Conservation (phyloP, 37 sponge, comb jelly and placozoan genomes). For the Halichondria panicea region DNA sequence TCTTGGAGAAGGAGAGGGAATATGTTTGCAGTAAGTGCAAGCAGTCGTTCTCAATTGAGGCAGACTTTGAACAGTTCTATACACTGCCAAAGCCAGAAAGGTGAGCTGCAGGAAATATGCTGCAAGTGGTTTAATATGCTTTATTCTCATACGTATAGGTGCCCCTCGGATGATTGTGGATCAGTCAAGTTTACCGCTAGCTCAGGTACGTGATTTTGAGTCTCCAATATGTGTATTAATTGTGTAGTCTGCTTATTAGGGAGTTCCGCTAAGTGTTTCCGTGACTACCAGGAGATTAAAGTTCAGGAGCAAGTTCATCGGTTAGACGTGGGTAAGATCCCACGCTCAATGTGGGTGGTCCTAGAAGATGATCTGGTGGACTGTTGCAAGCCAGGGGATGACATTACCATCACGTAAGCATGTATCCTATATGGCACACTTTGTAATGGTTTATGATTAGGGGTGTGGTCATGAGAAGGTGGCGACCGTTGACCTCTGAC, state of each 20-base stretch:
- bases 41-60: conserved; percentile 47
- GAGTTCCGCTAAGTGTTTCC: conserved; percentile 4
- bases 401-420: conserved; percentile 68
- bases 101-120: conserved; percentile 9
- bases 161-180: conserved; percentile 32
- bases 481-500: conserved; percentile 47
- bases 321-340: conserved; percentile 72
- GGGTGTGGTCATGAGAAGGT: conserved; percentile 60
- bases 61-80: conserved; percentile 70
- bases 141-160: background rate
- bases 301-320: conserved; percentile 91
- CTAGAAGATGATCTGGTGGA: conserved; percentile 94
- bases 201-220: background rate
- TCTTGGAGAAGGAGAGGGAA: conserved; percentile 57
- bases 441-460: too few species aligned
- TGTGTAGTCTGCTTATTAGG: background rate
- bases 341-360: conserved; percentile 91
- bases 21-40: conserved; percentile 61
- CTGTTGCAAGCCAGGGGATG: conserved; percentile 97
- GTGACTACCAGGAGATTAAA: conserved; percentile 91
- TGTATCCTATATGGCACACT: background rate
- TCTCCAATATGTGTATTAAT: background rate
- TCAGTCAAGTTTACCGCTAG: conserved; percentile 58
- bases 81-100: conserved; percentile 58
- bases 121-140: background rate